These are phyloP conservation scores for Mythimna vitellina DNA, from an alignment of 2,888 invertebrate genomes.

Conservation along the genomic window DNA sequence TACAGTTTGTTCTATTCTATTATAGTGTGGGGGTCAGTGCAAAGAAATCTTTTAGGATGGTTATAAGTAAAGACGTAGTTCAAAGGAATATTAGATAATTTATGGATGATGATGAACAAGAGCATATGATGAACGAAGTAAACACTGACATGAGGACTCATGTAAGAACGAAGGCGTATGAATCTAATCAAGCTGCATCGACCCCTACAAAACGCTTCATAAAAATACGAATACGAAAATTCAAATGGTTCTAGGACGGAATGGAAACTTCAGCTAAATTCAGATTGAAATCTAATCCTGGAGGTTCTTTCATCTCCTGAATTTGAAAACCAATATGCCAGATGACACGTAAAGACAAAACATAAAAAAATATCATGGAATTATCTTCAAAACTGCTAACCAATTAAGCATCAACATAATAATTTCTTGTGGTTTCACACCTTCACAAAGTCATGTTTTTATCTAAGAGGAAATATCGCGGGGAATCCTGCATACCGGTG, in stretches of 20 bases:
- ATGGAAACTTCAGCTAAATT: neutral
- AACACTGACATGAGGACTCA: too few species aligned
- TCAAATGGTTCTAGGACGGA: neutral
- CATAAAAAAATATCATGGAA: neutral
- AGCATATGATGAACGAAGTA: too few species aligned
- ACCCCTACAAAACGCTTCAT: too few species aligned
- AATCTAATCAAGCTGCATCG: too few species aligned
- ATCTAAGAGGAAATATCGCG: slow-evolving; percentile 45
- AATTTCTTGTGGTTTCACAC: slow-evolving; percentile 17
- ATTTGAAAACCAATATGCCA: neutral
- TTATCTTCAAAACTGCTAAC: neutral
- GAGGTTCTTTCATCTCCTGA: neutral
- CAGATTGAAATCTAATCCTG: neutral
- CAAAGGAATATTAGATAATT: too few species aligned
- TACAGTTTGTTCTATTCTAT: too few species aligned
- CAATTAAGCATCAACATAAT: neutral
- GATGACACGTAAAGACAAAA: neutral
- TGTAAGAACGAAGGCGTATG: too few species aligned
- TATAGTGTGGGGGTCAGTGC: too few species aligned
- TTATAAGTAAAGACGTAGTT: too few species aligned
- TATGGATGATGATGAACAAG: too few species aligned
- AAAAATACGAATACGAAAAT: neutral
- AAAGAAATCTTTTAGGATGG: too few species aligned
- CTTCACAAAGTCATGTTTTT: slow-evolving; percentile 11
- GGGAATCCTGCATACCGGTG: slow-evolving; percentile 28